Evolutionary conservation across 2,113 vertebrate species (phyloP), one percentile per base, ranked within the genome.

Genomic region (Ictidomys tridecemlineatus): DNA sequence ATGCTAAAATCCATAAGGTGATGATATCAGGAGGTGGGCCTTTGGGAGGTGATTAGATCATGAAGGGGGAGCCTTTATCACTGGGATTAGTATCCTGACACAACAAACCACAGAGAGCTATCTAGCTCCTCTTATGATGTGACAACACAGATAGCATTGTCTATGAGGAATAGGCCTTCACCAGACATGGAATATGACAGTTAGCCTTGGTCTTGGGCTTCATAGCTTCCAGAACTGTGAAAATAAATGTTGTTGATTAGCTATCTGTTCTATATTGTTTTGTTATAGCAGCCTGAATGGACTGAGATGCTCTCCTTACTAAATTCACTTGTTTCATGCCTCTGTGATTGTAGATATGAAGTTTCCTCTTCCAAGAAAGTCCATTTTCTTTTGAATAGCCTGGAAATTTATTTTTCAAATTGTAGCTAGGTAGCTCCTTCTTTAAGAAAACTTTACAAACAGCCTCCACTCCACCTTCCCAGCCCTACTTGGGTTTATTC

Each of bases 311-410:
- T 3, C 20, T 56, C 39, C 45, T 45, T 9, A 45, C 8, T 45
- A 45, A 45, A 45, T 45, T 53, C 56, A 37, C 18, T 39, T 72
- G 70, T 37, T 79, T 93, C 42, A 65, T 93, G 48, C 10, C 30
- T 69, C 5, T 82, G 12, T 28, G 65, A 45, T 45, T 78, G 90
- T 56, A 11, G 53, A 34, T 12, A 28, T 48, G 42, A 72, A 26
- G 4, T 86, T 95, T 79, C 48, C 16, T 97, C 88, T 89, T n/a
- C 22, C 12, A 65, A 48, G n/a, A 92, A 89, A 77, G 11, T 30
- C 34, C 10, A 8, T 58, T 93, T 74, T 16, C 28, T 17, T 82
- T 89, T 61, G n/a, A 24, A 77, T 82, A 80, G n/a, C 26, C 61
- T 61, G 5, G n/a, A 51, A 39, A 53, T 61, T 85, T 14, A 53